Evolutionary conservation across 2,113 vertebrate species (phyloP), one percentile per base, ranked within the genome.

Genomic region (Erythrocercus mccallii): DNA sequence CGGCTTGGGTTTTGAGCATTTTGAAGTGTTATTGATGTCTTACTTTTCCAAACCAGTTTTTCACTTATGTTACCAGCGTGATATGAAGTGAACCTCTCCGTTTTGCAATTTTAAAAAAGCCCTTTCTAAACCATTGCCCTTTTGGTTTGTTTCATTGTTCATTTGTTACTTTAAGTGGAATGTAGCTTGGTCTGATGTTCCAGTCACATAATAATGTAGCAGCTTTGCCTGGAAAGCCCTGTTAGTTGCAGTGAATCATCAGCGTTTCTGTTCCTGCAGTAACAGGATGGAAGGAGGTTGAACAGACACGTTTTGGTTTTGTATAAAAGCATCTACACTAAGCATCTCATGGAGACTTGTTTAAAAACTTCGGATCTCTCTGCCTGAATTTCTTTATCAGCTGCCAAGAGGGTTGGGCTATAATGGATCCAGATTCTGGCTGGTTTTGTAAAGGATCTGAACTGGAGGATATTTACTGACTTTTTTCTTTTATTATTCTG

Each of bases 61-160:
- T 44, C 17, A 11, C 27, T 81, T 48, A 18, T 0, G 0, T 33
- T 56, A 6, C 12, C 71, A 80, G 25, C 11, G 12, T 28, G 31
- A 22, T 20, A 7, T 5, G 38, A 82, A 90, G 37, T 2, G 14
- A 72, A 51, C 16, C 17, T 79, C 24, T 80, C 28, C 1, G 1
- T 50, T 77, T 24, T 50, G 56, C 30, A 10, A 1, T 51, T 78
- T 47, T 51, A 27, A 38, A 60, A 37, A 56, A 71, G 23, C 15
- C 57, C 37, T 65, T 61, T 64, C 15, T 42, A 69, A 86, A 19
- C 14, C 2, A 2, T 58, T 68, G 28, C 54, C 2, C 2, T 73
- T 81, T 81, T 71, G 30, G 15, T 74, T 2, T 33, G 9, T 81
- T 62, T 62, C 18, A 3, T 71, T 54, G 16, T 65, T 33, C 12